Conservation (phyloP, 2,797 vertebrate genomes). For the Phoeniculus purpureus region DNA sequence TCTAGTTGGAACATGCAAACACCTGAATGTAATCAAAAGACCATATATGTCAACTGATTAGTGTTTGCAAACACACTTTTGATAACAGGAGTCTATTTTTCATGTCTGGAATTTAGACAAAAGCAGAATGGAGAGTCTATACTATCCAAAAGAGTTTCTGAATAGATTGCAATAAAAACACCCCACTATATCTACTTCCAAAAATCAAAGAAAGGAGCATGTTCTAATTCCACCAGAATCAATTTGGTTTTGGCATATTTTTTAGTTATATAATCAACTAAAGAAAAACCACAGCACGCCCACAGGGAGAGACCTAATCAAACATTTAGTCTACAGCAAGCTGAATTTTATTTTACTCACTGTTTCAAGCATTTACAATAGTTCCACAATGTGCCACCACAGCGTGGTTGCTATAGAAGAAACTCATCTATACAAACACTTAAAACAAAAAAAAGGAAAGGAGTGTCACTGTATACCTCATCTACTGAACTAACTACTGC, state of each 20-base stretch:
- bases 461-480: background rate
- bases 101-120: background rate
- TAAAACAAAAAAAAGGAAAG: background rate
- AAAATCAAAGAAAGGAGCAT: background rate
- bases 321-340: background rate
- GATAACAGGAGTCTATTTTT: background rate
- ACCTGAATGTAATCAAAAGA: background rate
- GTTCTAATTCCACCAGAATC: conserved; percentile 15
- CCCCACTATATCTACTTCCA: background rate
- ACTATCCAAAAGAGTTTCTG: background rate
- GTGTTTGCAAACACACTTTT: background rate
- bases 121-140: background rate
- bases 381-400: background rate
- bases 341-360: background rate
- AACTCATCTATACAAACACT: background rate
- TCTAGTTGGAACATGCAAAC: background rate
- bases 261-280: background rate
- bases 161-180: background rate
- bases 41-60: background rate
- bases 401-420: background rate
- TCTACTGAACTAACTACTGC: background rate
- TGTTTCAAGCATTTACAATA: background rate
- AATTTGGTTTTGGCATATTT: conserved; percentile 7
- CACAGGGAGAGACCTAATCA: conserved; percentile 23
- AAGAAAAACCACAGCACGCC: conserved; percentile 20